Evolutionary conservation across 2,888 invertebrate genomes (phyloP), one percentile per base, ranked within the genome.

Genomic region (Linnaemya vulpina): DNA sequence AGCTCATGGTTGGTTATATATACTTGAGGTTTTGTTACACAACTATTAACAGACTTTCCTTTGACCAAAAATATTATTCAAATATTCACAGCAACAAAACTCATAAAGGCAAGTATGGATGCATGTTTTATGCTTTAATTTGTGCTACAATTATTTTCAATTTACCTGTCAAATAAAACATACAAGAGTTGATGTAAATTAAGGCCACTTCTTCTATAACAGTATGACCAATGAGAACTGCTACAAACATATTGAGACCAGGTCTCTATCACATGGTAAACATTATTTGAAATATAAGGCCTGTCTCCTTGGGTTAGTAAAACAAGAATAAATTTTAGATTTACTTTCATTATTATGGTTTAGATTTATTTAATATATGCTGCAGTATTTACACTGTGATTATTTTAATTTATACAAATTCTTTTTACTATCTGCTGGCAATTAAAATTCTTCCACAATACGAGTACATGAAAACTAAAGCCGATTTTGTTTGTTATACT

Each of bases 11-110:
- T 38, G 22, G 43, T 73, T 82, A 25, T 25, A 62, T 55, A 11
- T 20, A 68, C 55, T 74, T 83, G 78, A 55, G 74, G 83, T 70
- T 67, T 68, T 30, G 74, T 70, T 78, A 20, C 62, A 74, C 68
- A 83, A 63, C 63, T 70, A 68, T 55, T 78, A 74, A 83, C 55
- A 74, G 9, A n/a, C n/a, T n/a, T n/a, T n/a, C n/a, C n/a, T n/a
- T n/a, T 15, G 7, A 43, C 15, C 15, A 70, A 63, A 49, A 53
- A 53, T 62, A 17, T 63, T 62, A 70, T 75, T 70, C 25, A 40
- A 49, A 51, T 70, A 15, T 60, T 30, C 17, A 30, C 7, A 55
- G n/a, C 25, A 0, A 25, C 25, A 74, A 7, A 13, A 20, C 9
- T 38, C 5, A 9, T 46, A 46, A 5, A 46, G 2, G 7, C 3